These are phyloP conservation scores for Lysiphlebus fabarum DNA, from an alignment of 1,140 invertebrate genomes.

Conservation along the genomic window DNA sequence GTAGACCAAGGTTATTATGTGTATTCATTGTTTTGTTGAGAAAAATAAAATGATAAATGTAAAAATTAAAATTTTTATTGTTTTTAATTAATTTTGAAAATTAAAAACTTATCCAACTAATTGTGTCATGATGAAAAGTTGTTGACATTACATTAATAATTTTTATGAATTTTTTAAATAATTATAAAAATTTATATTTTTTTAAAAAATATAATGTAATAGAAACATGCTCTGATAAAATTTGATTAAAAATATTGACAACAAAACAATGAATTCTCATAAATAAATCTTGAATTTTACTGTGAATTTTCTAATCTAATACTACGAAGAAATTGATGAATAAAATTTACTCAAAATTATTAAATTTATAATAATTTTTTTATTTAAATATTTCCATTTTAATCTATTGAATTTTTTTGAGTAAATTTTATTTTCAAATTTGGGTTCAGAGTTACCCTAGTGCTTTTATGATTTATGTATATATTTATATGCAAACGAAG, in stretches of 20 bases:
- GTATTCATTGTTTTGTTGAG: slow-evolving; percentile 41
- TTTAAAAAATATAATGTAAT: too few relatives aligned
- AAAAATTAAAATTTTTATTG: too few relatives aligned
- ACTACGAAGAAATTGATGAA: slow-evolving; percentile 25
- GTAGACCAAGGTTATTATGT: slow-evolving; percentile 36
- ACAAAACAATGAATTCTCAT: slow-evolving; percentile 46
- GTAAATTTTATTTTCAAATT: slow-evolving; percentile 12
- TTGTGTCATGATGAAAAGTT: too few relatives aligned
- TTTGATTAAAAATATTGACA: slow-evolving; percentile 16
- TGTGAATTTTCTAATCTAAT: slow-evolving; percentile 33
- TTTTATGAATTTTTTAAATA: too few relatives aligned
- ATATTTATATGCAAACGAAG: slow-evolving; percentile 34
- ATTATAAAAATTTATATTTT: too few relatives aligned
- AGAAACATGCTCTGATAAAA: background rate
- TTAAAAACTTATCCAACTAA: slow-evolving; percentile 3
- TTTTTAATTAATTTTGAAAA: background rate
- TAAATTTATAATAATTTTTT: background rate
- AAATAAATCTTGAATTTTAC: slow-evolving; percentile 36
- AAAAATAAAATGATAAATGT: background rate
- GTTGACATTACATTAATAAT: too few relatives aligned
- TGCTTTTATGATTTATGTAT: slow-evolving; percentile 37
- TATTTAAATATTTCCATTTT: background rate
- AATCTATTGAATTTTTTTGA: slow-evolving; percentile 9
- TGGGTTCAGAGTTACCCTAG: slow-evolving; percentile 32
- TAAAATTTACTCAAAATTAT: slow-evolving; percentile 6